Evolutionary conservation across 2,888 invertebrate genomes (phyloP), one percentile per base, ranked within the genome.

Genomic region (Drosophila hawaiiensis): DNA sequence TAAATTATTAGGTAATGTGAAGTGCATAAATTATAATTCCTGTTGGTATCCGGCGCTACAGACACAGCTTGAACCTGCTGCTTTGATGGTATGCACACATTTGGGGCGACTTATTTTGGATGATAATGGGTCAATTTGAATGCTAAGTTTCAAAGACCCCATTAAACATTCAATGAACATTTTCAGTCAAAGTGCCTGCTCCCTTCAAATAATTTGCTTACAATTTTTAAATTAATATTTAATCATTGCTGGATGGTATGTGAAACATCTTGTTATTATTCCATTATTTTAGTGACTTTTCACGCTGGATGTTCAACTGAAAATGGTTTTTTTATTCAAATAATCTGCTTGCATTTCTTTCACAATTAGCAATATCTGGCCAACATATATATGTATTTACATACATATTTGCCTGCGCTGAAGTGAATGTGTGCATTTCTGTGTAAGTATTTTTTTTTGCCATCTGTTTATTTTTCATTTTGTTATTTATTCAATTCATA

Each of bases 21-120:
- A 84, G 77, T 79, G 82, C 84, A 84, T 89, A 83, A 84, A 72
- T 87, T 84, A 84, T 82, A 61, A 73, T 68, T 25, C 43, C 66
- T 25, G 47, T 7, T 29, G 47, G 9, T 25, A 50, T 50, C 47
- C 37, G 16, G 47, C 39, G 35, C 25, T 53, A 56, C 47, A 62
- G 25, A 10, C 62, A 39, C 16, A 39, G 37, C 37, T 41, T 55
- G 7, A 33, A 28, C 4, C 22, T 16, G 25, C 43, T 41, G 33
- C 61, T 56, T 43, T 52, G 19, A 12, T 50, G 29, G 6, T 16
- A 9, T 31, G 31, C 59, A 28, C n/a, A 60, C 50, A 37, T 61
- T 60, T 66, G 49, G 41, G 22, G 6, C 59, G 37, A 64, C 63
- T 69, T 54, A 59, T 58, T 37, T 66, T 39, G 39, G 56, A 35